Base-by-base conservation (phyloP, 2,888 invertebrate species). In the Mimumesa dahlbomi region DNA sequence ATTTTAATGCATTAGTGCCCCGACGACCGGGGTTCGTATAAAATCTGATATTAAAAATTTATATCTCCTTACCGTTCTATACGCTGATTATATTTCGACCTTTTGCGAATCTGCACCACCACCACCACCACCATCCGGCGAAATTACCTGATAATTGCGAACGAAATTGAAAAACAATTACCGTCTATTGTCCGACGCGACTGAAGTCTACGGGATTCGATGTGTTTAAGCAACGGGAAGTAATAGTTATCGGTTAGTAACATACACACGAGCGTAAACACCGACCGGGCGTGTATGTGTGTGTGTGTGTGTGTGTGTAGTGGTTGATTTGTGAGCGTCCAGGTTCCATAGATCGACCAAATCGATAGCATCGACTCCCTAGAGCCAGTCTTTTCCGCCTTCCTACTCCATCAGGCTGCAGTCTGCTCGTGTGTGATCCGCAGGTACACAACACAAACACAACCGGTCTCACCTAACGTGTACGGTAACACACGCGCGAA, bases 291-390 rank as follows among this genome's bases (percentile, higher is more conserved):
- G 29, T 25, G 25, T 48, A 54, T 25, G 29, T 36, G 45, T 73
- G 66, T 77, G n/a, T 18, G 34, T 40, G 29, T 25, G 25, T 48
- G 52, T 25, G 29, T 36, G 45, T 73, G 66, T 77, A 61, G 70
- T 65, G 79, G 79, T 82, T 87, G 86, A 87, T 87, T 86, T 86
- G 86, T 80, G 85, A 84, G 82, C 80, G 66, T 80, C 74, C 79
- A 84, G 79, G 69, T 78, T 81, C 82, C 83, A 84, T 84, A 84
- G 82, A 87, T 86, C 83, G 85, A 84, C 61, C 71, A 74, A 75
- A 79, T 84, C 77, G 82, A 84, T 83, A 80, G 77, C 68, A 80
- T 79, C 75, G 77, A 68, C 74, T 87, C 86, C 85, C 87, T 72
- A 80, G 87, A 83, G 87, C 69, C 83, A 78, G 77, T 81, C 84